A percentile compares a stretch with the other conserved stretches of the same genome.
Evolutionary conservation across 2,888 invertebrate genomes (phyloP).

Genomic region (Stegophylla sp.): DNA sequence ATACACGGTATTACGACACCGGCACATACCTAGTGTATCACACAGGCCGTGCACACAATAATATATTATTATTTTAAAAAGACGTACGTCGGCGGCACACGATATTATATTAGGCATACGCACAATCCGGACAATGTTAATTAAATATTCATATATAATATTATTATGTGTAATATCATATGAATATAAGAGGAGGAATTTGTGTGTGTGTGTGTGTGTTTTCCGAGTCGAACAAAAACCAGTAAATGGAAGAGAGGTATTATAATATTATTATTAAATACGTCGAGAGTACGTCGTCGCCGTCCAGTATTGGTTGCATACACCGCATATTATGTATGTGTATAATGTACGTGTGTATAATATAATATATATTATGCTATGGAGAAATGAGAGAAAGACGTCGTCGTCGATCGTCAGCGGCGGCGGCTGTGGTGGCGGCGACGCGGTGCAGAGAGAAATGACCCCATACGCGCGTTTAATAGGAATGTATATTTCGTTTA

Average conservation of each 20-base stretch:
- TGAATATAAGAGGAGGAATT: constrained; percentile 26
- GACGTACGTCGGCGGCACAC: no score
- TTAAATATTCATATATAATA: constrained; percentile 28
- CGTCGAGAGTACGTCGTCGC: neutral
- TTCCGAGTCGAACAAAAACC: constrained; percentile 8
- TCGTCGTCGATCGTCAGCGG: no score
- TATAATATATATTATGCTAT: neutral
- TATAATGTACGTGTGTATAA: neutral
- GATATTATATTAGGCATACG: neutral
- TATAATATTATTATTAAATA: neutral
- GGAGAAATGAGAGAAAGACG: constrained; percentile 40
- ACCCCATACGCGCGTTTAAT: constrained; percentile 36
- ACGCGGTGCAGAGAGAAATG: constrained; percentile 31
- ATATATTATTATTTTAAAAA: no score
- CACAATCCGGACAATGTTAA: constrained; percentile 12
- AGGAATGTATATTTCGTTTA: constrained; percentile 54
- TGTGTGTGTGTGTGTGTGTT: no score
- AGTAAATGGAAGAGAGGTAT: constrained; percentile 15
- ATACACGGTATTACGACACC: no score
- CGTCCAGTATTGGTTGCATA: neutral
- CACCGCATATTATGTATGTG: no score
- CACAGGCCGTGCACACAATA: no score
- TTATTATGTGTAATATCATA: no score
- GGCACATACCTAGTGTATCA: no score
- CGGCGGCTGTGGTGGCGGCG: neutral